These are phyloP conservation scores for Cisticola juncidis DNA, from an alignment of 2,113 vertebrate species.

Conservation along the genomic window DNA sequence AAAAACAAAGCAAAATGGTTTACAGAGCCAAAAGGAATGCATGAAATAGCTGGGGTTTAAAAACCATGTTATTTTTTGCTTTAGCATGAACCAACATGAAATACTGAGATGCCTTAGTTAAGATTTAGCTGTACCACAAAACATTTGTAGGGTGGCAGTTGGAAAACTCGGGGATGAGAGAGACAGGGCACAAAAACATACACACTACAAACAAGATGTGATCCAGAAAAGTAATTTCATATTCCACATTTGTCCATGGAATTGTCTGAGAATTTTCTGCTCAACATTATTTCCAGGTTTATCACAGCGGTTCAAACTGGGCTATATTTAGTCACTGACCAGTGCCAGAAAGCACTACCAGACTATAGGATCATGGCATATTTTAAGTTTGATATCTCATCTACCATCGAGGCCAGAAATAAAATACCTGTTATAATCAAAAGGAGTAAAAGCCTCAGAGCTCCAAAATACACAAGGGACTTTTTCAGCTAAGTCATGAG, in stretches of 20 bases:
- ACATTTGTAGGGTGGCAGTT: background rate
- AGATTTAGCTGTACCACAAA: conserved; percentile 22
- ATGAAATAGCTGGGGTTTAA: conserved; percentile 37
- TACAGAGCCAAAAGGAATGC: conserved; percentile 57
- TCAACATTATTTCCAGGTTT: conserved; percentile 60
- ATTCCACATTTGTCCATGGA: conserved; percentile 48
- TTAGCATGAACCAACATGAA: conserved; percentile 50
- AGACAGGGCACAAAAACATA: background rate
- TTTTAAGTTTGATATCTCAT: conserved; percentile 60
- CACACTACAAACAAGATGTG: background rate
- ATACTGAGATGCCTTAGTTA: conserved; percentile 8
- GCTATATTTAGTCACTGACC: conserved; percentile 52
- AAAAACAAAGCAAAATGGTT: conserved; percentile 42
- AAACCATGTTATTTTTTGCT: conserved; percentile 16
- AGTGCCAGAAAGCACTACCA: conserved; percentile 54
- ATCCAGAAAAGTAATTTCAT: conserved; percentile 38
- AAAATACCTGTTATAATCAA: conserved; percentile 35
- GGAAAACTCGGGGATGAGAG: background rate
- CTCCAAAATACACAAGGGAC: background rate
- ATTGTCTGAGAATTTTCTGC: conserved; percentile 60
- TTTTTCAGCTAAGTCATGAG: background rate
- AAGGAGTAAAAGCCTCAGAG: conserved; percentile 8
- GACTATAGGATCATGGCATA: conserved; percentile 58
- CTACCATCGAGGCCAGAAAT: conserved; percentile 43
- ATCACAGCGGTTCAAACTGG: background rate